phyloP scores from a whole-genome alignment of 2,888 invertebrate species.

The Agonopterix subpropinquella region DNA sequence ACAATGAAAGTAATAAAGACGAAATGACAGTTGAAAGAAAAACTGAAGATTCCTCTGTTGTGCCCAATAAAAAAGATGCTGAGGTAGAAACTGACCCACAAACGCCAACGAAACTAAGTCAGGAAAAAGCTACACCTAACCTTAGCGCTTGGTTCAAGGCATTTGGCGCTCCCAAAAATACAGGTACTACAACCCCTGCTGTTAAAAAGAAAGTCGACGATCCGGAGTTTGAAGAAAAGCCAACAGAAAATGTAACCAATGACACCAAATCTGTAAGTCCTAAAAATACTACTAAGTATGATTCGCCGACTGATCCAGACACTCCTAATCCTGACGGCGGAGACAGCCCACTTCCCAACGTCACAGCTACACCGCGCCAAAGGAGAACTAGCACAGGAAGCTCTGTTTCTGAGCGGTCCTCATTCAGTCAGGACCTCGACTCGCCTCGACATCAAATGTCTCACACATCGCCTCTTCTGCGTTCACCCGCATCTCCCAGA shows the following conservation, averaged over 20 bases:
- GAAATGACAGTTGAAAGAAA: conserved; percentile 28
- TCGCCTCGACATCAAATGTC: conserved; percentile 85
- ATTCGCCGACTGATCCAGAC: conserved; percentile 56
- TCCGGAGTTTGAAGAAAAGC: conserved; percentile 60
- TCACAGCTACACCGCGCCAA: conserved; percentile 66
- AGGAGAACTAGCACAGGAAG: conserved; percentile 87
- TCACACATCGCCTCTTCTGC: conserved; percentile 82
- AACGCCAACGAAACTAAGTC: conserved; percentile 56
- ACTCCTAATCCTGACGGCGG: conserved; percentile 61
- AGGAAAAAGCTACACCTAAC: conserved; percentile 87
- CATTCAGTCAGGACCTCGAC: conserved; percentile 85
- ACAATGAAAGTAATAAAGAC: conserved; percentile 10
- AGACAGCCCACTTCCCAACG: conserved; percentile 53
- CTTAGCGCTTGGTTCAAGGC: conserved; percentile 95
- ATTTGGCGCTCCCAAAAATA: conserved; percentile 88
- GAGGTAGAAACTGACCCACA: conserved; percentile 60
- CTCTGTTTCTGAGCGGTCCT: conserved; percentile 85
- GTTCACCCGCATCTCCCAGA: conserved; percentile 86
- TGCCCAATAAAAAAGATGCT: conserved; percentile 48
- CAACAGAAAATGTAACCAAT: conserved; percentile 36
- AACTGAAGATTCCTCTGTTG: conserved; percentile 27
- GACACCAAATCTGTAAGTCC: conserved; percentile 48
- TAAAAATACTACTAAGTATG: conserved; percentile 48
- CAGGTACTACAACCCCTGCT: conserved; percentile 55
- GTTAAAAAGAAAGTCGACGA: conserved; percentile 78